Base-by-base conservation (phyloP, 2,113 vertebrate species). In the Oreochromis aureus region DNA sequence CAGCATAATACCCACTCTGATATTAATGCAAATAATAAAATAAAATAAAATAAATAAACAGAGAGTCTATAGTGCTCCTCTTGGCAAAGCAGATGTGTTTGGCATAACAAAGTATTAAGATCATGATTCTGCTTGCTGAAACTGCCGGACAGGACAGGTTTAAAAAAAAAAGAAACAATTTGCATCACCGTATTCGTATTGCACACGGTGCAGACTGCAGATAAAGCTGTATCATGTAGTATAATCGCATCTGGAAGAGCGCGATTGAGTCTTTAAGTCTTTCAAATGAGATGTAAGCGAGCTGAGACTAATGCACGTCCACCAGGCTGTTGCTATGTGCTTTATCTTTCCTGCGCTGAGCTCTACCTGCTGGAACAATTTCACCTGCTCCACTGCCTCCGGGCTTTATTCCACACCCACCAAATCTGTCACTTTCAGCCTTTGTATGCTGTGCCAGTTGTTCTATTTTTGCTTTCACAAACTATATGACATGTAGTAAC, bases 241-340 rank as follows among this genome's bases (percentile, higher is more conserved):
- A 27, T 53, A 11, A 61, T 80, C 0, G 15, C 58, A 30, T 79
- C 51, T 85, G 27, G 32, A 71, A 55, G 48, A 6, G 19, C 24
- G n/a, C 89, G 30, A 86, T 87, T 90, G 86, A 86, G 48, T 66
- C 34, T 66, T 66, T 66, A 84, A 81, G 71, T 71, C 83, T 85
- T 86, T 82, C 11, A 91, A 89, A 90, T 71, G 86, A 85, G 85
- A 87, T 89, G 86, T 81, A 94, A 94, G 93, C 93, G 94, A 95
- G 90, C 90, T 95, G 91, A 93, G 86, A 94, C 95, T 93, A 96
- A 97, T 95, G 96, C 63, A 32, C 15, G 78, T 78, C 86, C 86
- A 46, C 76, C 48, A 8, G 66, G 86, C 91, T 30, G 89, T 83
- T 89, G 88, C 90, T 93, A 89, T 95, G 96, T 96, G 96, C 96